Base-by-base conservation (phyloP, 2,888 invertebrate genomes). In the Cheilosia vulpina region DNA sequence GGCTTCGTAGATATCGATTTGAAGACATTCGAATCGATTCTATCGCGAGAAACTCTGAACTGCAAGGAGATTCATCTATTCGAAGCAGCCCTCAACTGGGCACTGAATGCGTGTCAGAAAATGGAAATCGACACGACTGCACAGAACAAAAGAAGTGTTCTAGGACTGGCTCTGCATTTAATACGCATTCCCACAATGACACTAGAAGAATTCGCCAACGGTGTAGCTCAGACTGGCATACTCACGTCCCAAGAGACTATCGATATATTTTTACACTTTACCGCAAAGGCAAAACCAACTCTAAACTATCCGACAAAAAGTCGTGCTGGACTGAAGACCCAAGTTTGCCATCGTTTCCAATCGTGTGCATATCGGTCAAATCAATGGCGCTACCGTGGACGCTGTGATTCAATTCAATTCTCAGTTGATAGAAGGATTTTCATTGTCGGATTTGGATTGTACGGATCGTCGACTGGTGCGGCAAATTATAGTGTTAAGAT, bases 341-440 rank as follows among this genome's bases (percentile, higher is more conserved):
- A 97, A 95, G 96, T 98, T 68, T 98, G 98, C 90, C 98, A 98
- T 93, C 94, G 98, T 91, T 99, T 99, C 91, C 98, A 98, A 92
- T 98, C 98, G 11, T 98, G 98, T 90, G 98, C 98, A 4, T 98
- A 98, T 92, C 95, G 98, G 88, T 97, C 97, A 89, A 99, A 98
- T 91, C 98, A 99, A 91, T 99, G 99, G 98, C 95, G 98, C 72
- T 99, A 99, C 92, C 94, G 99, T 88, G 98, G 98, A 1, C 95
- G 98, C 69, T 98, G 98, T 91, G 99, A 99, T 92, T 98, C 98
- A 77, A 98, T 99, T 91, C 98, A 98, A 91, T 99, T 99, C 93
- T 97, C 97, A 88, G 98, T 98, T 1, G 98, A 99, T 92, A 96
- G 97, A 87, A 94, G 98, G 88, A 98, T 99, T 90, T 99, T 98